Conservation (phyloP, 2,797 vertebrate genomes). For the Chelidonichthys spinosus region DNA sequence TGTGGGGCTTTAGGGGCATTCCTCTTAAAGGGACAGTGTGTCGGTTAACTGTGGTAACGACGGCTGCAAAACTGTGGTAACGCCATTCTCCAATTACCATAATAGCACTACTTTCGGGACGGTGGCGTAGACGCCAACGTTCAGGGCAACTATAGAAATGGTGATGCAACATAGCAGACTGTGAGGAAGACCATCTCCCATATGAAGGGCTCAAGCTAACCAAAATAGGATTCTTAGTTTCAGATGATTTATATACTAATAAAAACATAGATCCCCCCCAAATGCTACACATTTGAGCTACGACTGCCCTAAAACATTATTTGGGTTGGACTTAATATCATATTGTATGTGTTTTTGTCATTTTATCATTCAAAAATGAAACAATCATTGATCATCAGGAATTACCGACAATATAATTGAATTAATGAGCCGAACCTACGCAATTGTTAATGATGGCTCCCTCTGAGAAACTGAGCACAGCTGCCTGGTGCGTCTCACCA, state of each 20-base stretch:
- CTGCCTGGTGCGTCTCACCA: slow-evolving; percentile 65
- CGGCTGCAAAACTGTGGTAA: neutral
- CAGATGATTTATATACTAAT: neutral
- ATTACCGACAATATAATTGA: slow-evolving; percentile 33
- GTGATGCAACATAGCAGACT: neutral
- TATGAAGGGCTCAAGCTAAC: neutral
- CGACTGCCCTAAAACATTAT: neutral
- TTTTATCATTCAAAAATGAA: neutral
- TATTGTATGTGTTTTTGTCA: neutral
- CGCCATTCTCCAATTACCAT: neutral
- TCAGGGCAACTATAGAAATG: neutral
- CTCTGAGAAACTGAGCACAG: slow-evolving; percentile 67
- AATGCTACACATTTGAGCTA: neutral
- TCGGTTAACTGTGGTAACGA: too few relatives aligned
- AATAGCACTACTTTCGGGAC: neutral
- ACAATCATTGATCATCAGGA: slow-evolving; percentile 5
- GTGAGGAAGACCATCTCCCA: neutral
- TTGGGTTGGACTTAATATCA: neutral
- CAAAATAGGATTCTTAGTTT: neutral
- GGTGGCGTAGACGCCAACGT: neutral
- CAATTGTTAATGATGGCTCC: slow-evolving; percentile 65
- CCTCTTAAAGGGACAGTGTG: neutral
- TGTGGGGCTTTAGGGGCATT: too few relatives aligned
- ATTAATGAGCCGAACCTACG: slow-evolving; percentile 53
- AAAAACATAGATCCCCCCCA: neutral